Evolutionary conservation across 2,113 vertebrate genomes (phyloP).

Genomic region (Anolis carolinensis): DNA sequence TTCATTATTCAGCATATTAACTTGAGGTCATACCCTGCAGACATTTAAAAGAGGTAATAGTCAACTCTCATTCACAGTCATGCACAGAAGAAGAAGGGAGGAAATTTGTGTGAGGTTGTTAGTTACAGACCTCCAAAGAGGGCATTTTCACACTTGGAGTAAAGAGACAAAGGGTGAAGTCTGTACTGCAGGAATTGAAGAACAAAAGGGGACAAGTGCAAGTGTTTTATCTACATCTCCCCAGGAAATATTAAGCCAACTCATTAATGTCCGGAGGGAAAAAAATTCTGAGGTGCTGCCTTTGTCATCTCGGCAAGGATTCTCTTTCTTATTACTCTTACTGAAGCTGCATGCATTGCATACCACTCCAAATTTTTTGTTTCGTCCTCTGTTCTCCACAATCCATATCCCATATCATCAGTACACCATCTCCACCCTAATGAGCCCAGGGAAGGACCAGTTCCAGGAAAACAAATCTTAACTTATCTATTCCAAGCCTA

Average conservation of each 20-base stretch:
- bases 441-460: too few species aligned
- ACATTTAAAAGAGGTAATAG: conserved; percentile 63
- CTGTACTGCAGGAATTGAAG: background rate
- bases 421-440: too few species aligned
- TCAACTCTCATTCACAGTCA: conserved; percentile 61
- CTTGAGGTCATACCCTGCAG: conserved; percentile 65
- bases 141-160: background rate
- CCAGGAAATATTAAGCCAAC: background rate
- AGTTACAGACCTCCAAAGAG: conserved; percentile 10
- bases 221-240: background rate
- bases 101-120: conserved; percentile 47
- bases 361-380: background rate
- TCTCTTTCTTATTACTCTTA: background rate
- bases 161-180: background rate
- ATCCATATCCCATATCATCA: background rate
- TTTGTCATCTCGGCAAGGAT: too few species aligned
- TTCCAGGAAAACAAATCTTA: too few species aligned
- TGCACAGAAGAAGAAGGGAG: conserved; percentile 44
- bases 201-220: background rate
- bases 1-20: conserved; percentile 63
- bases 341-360: too few species aligned
- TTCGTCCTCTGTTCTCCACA: background rate
- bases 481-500: too few species aligned
- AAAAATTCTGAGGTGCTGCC: too few species aligned
- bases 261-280: background rate